Conservation (phyloP, 2,888 invertebrate genomes). For the Keiferia lycopersicella region DNA sequence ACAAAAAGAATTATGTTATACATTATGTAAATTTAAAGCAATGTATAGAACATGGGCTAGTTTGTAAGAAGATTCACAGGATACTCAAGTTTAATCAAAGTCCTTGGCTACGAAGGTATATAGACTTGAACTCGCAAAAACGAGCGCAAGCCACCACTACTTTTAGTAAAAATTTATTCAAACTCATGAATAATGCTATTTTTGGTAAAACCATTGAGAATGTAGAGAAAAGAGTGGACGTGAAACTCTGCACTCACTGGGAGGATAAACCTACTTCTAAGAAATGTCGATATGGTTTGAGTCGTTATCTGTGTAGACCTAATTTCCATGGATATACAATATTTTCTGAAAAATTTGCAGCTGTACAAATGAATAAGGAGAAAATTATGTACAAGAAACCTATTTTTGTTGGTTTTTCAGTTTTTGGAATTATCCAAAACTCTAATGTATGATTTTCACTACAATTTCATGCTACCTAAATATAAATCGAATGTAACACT, state of each 20-base stretch:
- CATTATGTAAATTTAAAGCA: too few relatives aligned
- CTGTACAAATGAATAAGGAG: not conserved
- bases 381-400: conserved; percentile 11
- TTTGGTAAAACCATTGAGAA: not conserved
- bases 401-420: conserved; percentile 2
- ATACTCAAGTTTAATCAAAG: too few relatives aligned
- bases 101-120: not conserved
- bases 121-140: not conserved
- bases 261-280: not conserved
- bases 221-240: not conserved
- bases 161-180: not conserved
- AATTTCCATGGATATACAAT: not conserved
- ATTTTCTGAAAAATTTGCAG: not conserved
- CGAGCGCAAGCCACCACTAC: not conserved
- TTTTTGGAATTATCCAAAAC: conserved; percentile 14
- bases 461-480: too few relatives aligned
- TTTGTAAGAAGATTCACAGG: too few relatives aligned
- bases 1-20: too few relatives aligned
- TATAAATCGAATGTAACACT: too few relatives aligned
- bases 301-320: not conserved
- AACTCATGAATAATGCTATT: conserved; percentile 1
- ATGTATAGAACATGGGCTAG: too few relatives aligned
- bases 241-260: not conserved
- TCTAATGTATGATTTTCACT: conserved; percentile 12
- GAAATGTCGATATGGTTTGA: not conserved